Conservation (phyloP, 2,888 invertebrate species). For the Dascillus cervinus region DNA sequence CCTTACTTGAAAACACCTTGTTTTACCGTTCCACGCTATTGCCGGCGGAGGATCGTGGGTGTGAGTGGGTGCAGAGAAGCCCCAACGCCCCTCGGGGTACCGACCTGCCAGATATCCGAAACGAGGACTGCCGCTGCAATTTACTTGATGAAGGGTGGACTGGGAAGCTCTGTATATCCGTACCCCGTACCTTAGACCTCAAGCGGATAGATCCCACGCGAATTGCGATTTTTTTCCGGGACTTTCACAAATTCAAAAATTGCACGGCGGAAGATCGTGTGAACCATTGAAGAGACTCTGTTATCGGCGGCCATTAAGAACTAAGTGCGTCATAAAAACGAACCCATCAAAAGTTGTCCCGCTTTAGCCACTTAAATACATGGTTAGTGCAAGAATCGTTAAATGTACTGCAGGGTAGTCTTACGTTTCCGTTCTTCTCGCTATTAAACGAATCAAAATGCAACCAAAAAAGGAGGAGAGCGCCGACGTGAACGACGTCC, state of each 20-base stretch:
- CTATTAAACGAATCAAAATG: background rate
- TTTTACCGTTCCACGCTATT: constrained; percentile 15
- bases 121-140: constrained; percentile 41
- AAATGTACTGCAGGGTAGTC: background rate
- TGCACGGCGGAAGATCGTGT: too few species aligned
- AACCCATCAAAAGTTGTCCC: constrained; percentile 37
- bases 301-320: constrained; percentile 34
- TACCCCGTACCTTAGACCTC: constrained; percentile 13
- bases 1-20: constrained; percentile 16
- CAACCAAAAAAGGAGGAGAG: background rate
- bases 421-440: background rate
- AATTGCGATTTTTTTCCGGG: too few species aligned
- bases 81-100: constrained; percentile 33
- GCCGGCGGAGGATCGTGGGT: constrained; percentile 14
- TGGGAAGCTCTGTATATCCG: constrained; percentile 20
- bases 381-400: constrained; percentile 21
- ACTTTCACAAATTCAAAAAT: too few species aligned
- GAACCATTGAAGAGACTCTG: constrained; percentile 23
- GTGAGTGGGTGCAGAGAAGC: constrained; percentile 20
- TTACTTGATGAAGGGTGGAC: constrained; percentile 42
- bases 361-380: constrained; percentile 35
- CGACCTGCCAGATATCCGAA: constrained; percentile 41
- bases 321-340: constrained; percentile 35
- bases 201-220: too few species aligned
- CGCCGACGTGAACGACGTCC: too few species aligned